A percentile compares a stretch with the other conserved stretches of the same genome.
These are phyloP conservation scores for Lontra canadensis DNA, from an alignment of 2,113 vertebrate species.

Conservation along the genomic window DNA sequence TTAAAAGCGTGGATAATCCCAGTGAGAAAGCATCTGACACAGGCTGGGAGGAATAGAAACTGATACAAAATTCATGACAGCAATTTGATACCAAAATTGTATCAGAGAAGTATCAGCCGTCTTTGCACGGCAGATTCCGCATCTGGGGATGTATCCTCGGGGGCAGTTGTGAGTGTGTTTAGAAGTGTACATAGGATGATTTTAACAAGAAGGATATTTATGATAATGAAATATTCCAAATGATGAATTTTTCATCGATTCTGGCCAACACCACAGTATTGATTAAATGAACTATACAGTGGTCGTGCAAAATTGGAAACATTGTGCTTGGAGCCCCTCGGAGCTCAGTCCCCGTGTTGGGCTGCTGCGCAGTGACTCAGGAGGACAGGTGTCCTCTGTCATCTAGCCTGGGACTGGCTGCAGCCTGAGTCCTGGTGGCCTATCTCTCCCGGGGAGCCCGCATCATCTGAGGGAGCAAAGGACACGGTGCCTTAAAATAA, in stretches of 20 bases:
- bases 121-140: neutral
- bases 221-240: neutral
- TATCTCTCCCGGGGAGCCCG: neutral
- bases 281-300: neutral
- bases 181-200: neutral
- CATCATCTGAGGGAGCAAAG: neutral
- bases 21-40: neutral
- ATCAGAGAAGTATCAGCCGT: neutral
- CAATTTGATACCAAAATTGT: neutral
- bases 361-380: rapidly evolving
- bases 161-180: neutral
- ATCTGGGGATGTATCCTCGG: neutral
- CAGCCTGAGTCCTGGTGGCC: neutral
- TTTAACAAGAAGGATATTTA: neutral
- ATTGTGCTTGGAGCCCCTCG: neutral
- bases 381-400: neutral
- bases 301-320: neutral
- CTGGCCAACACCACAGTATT: neutral
- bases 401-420: neutral
- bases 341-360: neutral
- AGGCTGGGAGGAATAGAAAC: neutral
- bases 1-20: neutral
- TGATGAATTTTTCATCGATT: neutral
- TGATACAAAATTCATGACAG: neutral
- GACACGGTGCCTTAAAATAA: neutral